A percentile compares a stretch with the other conserved stretches of the same genome.
These are phyloP conservation scores for Norana najaformis DNA, from an alignment of 2,888 invertebrate genomes.

Conservation along the genomic window DNA sequence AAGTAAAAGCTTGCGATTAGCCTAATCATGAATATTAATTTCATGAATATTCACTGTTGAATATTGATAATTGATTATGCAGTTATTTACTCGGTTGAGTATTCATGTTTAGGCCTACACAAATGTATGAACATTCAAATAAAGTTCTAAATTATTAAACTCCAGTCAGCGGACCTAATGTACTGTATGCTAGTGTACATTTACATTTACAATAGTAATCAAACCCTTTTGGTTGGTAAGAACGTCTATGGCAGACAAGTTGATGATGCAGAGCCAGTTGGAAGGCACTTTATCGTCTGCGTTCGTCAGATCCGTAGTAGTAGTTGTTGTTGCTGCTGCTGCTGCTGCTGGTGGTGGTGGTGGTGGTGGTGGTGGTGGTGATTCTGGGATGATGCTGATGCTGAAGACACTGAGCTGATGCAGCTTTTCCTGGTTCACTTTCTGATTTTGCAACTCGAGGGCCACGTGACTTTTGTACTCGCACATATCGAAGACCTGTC, in stretches of 20 bases:
- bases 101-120: too few species aligned
- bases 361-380: background rate
- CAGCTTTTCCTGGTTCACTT: slow-evolving; percentile 84
- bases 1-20: background rate
- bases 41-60: too few species aligned
- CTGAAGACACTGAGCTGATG: slow-evolving; percentile 91
- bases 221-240: background rate
- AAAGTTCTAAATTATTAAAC: too few species aligned
- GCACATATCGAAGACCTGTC: slow-evolving; percentile 63
- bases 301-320: background rate
- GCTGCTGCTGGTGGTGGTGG: background rate
- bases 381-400: slow-evolving; percentile 71
- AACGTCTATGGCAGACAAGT: background rate
- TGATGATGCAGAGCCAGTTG: slow-evolving; percentile 19
- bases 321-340: background rate
- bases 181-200: too few species aligned
- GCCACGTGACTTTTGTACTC: slow-evolving; percentile 69
- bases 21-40: too few species aligned
- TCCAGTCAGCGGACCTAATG: too few species aligned
- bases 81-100: too few species aligned
- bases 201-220: too few species aligned
- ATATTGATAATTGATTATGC: too few species aligned
- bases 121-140: too few species aligned
- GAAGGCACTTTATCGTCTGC: background rate
- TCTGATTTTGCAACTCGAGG: slow-evolving; percentile 74